A percentile compares a stretch with the other conserved stretches of the same genome.
phyloP scores from a whole-genome alignment of 2,797 vertebrate species.

The Tenualosa thibaudeaui region DNA sequence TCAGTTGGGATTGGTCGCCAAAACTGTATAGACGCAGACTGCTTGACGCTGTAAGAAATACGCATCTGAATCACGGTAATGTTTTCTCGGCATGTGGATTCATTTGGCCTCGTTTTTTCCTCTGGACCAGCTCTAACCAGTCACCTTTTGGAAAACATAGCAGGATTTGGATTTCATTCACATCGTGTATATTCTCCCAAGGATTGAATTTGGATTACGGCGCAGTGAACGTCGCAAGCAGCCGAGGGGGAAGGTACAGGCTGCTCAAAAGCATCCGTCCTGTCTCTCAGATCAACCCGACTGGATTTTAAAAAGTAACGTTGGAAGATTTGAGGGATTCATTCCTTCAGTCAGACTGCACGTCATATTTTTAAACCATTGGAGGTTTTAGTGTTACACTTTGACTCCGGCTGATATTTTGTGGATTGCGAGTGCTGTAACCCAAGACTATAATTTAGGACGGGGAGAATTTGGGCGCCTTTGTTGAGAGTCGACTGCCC shows the following conservation, averaged over 20 bases:
- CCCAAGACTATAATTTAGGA: conserved; percentile 10
- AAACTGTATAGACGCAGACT: conserved; percentile 15
- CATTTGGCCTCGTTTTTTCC: not conserved
- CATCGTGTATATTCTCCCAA: conserved; percentile 3
- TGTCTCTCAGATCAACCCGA: not conserved
- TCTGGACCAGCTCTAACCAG: not conserved
- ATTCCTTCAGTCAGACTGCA: not conserved
- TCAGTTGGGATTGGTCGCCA: conserved; percentile 17
- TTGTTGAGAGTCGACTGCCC: conserved; percentile 13
- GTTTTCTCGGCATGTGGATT: not conserved
- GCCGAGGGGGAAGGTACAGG: not conserved
- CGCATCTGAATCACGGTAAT: not conserved
- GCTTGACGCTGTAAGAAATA: not conserved
- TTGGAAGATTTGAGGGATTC: conserved; percentile 1
- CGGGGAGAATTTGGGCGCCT: conserved; percentile 17
- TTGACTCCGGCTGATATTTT: not conserved
- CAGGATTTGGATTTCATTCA: conserved; percentile 21
- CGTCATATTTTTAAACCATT: not conserved
- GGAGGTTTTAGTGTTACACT: not conserved
- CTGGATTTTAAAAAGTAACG: conserved; percentile 21
- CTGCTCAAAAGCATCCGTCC: not conserved
- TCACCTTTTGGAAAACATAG: not conserved
- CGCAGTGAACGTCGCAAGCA: conserved; percentile 18
- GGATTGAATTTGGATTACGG: conserved; percentile 19
- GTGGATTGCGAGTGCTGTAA: conserved; percentile 20